Evolutionary conservation across 2,797 vertebrate genomes (phyloP), one percentile per base, ranked within the genome.

Genomic region (Trachurus trachurus): DNA sequence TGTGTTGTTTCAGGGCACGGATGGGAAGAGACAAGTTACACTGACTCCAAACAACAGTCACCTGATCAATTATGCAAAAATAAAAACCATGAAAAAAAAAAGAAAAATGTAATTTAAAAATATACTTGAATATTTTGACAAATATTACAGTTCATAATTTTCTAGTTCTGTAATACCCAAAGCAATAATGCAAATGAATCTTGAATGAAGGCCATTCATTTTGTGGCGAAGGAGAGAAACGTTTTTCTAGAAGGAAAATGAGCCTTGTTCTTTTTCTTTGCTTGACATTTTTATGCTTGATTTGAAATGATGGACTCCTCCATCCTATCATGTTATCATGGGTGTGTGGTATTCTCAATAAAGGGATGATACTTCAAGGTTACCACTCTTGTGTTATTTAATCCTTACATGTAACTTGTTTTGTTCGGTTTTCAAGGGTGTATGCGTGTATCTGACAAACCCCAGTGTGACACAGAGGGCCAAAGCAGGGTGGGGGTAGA

Each of bases 311-410:
- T 76, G 59, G 73, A 87, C 81, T 90, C 78, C 74, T 88, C 81
- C 80, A 88, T 89, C 82, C 78, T 86, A 84, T 87, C 56, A 80
- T 84, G 78, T 84, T 91, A 90, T 89, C 71, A 88, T 88, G 86
- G 90, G 83, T 93, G 91, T 94, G 93, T 91, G 93, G 86, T 90
- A 91, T 90, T 94, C 86, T 92, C 89, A 95, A 95, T 95, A 96
- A 96, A 96, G 85, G 74, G 76, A 93, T 93, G 68, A 89, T 79
- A 80, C 87, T 89, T 89, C 74, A 87, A 88, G 67, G 21, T 60
- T 61, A 76, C 59, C 37, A 54, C 21, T 69, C 1, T 58, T 74
- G 66, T 76, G 13, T 84, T 75, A 47, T 60, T 87, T 62, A 66
- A 71, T n/a, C 40, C 6, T 26, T 69, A 37, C 12, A 57, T 34